Base-by-base conservation (phyloP, 2,113 vertebrate genomes). In the Osmerus eperlanus region DNA sequence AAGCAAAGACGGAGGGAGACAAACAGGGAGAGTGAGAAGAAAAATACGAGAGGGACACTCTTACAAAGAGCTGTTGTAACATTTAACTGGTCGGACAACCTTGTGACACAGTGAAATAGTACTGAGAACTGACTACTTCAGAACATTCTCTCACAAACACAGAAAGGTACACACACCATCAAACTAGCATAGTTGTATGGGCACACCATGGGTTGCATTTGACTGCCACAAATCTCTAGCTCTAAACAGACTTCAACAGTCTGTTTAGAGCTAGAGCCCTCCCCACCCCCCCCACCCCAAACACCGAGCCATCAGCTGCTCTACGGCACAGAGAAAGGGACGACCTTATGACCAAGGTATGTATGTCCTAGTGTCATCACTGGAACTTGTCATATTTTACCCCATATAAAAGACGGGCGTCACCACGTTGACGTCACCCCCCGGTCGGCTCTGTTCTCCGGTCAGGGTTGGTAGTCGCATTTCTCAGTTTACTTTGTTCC, bases 401-500 rank as follows among this genome's bases (percentile, higher is more conserved):
- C 28, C 29, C 29, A 32, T 81, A 52, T 70, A 67, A 71, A 54
- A 3, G 19, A 16, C 12, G 19, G 15, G 41, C 19, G 19, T 36
- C n/a, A 14, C 41, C 21, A 41, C 47, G 29, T 70, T 81, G 78
- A 87, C 80, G 76, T 77, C 72, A 82, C 65, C 79, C 70, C 62
- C 36, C 18, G 25, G 25, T n/a, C 61, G 65, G 53, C 56, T 74
- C 69, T 76, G 36, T 67, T 66, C 32, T 65, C 41, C 21, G 52
- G 67, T 65, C 79, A 82, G 79, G 25, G 75, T 78, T 61, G 81
- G 81, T 70, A 52, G 29, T 68, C 68, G 29, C 55, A 62, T 75
- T 83, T 77, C 69, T 56, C 28, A 67, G 61, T 62, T 82, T 64
- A 78, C 84, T 88, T 87, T 87, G 73, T 87, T 84, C 74, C 74